These are phyloP conservation scores for Ectemnius cavifrons DNA, from an alignment of 2,888 invertebrate genomes.

Conservation along the genomic window DNA sequence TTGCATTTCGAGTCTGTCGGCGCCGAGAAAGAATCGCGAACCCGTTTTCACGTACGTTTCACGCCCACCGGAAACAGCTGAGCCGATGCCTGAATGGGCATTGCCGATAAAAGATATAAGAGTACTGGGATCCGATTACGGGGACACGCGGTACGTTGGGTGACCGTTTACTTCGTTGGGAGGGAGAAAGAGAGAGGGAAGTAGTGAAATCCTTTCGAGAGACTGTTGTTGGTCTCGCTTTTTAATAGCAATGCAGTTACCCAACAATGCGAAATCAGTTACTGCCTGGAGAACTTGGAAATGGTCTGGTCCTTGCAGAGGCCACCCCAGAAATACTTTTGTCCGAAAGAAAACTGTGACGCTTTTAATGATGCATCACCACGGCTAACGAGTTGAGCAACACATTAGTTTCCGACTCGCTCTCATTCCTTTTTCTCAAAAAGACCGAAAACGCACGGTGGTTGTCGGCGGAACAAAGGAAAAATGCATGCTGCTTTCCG, in stretches of 20 bases:
- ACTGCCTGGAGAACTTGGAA: not conserved
- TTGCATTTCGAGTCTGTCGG: slow-evolving; percentile 45
- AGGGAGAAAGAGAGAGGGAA: not conserved
- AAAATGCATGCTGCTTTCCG: slow-evolving; percentile 47
- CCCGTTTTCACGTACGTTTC: slow-evolving; percentile 71
- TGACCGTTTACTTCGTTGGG: slow-evolving; percentile 67
- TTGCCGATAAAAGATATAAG: slow-evolving; percentile 67
- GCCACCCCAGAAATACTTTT: too few species aligned
- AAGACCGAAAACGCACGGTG: slow-evolving; percentile 19
- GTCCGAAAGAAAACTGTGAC: too few species aligned
- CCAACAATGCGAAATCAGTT: too few species aligned
- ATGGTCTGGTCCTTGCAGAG: not conserved
- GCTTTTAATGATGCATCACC: slow-evolving; percentile 24
- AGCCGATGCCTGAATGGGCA: slow-evolving; percentile 71
- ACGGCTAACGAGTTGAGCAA: slow-evolving; percentile 65
- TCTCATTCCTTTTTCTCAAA: slow-evolving; percentile 23
- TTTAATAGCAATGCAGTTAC: slow-evolving; percentile 15
- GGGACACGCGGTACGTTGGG: slow-evolving; percentile 69
- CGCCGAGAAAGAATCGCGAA: slow-evolving; percentile 73
- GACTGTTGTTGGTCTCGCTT: not conserved
- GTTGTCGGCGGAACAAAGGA: slow-evolving; percentile 59
- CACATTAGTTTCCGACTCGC: slow-evolving; percentile 31
- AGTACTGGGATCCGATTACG: slow-evolving; percentile 75
- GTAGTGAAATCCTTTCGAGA: slow-evolving; percentile 43
- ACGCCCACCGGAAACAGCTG: slow-evolving; percentile 79